Percentiles rank a stretch among this genome's conserved stretches.
Evolutionary conservation across 2,888 invertebrate species (phyloP).

Genomic region (Stegophylla sp.): DNA sequence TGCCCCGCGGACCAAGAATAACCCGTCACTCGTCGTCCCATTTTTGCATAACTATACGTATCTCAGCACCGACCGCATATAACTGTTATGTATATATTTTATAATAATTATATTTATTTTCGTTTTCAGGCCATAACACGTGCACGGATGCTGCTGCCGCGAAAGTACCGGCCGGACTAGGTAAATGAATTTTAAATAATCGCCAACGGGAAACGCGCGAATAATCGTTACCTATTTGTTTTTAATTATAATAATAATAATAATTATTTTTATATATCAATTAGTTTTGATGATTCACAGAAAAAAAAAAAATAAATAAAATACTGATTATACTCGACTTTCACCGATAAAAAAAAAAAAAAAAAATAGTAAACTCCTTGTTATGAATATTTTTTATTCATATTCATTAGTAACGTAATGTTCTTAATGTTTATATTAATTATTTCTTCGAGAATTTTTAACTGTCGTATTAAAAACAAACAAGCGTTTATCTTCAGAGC

Average conservation of each 20-base stretch:
- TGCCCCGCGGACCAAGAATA: slow-evolving; percentile 19
- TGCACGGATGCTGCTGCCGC: background rate
- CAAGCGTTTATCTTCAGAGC: too few relatives aligned
- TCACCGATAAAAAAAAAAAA: too few relatives aligned
- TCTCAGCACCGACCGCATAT: too few relatives aligned
- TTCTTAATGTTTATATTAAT: too few relatives aligned
- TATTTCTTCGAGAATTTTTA: too few relatives aligned
- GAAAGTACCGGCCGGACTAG: slow-evolving; percentile 14
- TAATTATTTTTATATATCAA: slow-evolving; percentile 1
- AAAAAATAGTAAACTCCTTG: too few relatives aligned
- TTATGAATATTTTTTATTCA: too few relatives aligned
- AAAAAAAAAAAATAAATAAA: background rate
- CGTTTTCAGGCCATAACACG: slow-evolving; percentile 15
- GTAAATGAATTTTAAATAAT: slow-evolving; percentile 18
- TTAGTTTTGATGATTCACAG: background rate
- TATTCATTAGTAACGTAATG: too few relatives aligned
- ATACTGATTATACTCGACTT: too few relatives aligned
- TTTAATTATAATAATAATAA: slow-evolving; percentile 24
- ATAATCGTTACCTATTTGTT: background rate
- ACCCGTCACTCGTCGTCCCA: background rate
- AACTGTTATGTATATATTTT: too few relatives aligned
- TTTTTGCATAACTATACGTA: slow-evolving; percentile 10
- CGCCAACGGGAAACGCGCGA: background rate
- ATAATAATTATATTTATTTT: slow-evolving; percentile 14
- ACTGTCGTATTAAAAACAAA: too few relatives aligned